Percentiles rank a stretch among this genome's conserved stretches.
Conservation (phyloP, 53 echinoderm and acorn worm species). For the Zoroaster sp. region DNA sequence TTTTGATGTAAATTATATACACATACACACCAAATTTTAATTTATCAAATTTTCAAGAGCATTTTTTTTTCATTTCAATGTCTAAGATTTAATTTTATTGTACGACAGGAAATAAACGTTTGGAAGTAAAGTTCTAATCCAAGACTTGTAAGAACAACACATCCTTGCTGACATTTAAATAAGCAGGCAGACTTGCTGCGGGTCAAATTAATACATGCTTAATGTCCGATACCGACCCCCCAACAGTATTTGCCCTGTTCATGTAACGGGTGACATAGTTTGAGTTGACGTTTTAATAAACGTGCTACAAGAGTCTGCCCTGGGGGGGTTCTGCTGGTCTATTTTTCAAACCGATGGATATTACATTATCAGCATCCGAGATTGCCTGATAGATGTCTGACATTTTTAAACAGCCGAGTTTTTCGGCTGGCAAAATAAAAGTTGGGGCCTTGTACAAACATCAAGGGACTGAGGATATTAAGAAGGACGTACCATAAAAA, state of each 20-base stretch:
- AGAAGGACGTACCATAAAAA: not conserved
- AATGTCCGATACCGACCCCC: not conserved
- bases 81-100: too few relatives aligned
- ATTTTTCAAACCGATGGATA: not conserved
- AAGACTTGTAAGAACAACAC: not conserved
- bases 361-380: not conserved
- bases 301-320: not conserved
- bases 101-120: too few relatives aligned
- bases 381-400: not conserved
- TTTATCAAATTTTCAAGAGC: too few relatives aligned
- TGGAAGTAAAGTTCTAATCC: too few relatives aligned
- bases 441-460: not conserved
- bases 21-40: too few relatives aligned
- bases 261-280: not conserved
- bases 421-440: not conserved
- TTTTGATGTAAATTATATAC: too few relatives aligned
- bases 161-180: constrained; percentile 1
- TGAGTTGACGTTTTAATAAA: not conserved
- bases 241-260: not conserved
- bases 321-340: not conserved
- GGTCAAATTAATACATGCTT: not conserved
- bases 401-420: not conserved
- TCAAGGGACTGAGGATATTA: not conserved
- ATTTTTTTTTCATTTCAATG: too few relatives aligned
- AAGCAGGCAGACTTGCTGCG: not conserved